A percentile compares a stretch with the other conserved stretches of the same genome.
phyloP scores from a whole-genome alignment of 2,113 vertebrate species.

The Grus americana region DNA sequence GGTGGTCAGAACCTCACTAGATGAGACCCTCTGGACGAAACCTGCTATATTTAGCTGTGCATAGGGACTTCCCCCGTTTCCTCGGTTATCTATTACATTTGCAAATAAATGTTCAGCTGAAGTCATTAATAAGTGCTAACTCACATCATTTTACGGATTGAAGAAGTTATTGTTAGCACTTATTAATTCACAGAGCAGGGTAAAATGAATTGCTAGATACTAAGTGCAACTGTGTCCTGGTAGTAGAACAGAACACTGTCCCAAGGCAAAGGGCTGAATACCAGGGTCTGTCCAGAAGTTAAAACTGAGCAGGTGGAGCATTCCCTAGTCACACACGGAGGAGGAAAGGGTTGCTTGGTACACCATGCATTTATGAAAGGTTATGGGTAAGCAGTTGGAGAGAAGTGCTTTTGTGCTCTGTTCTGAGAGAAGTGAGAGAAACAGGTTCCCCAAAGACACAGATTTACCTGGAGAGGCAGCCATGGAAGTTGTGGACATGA shows the following conservation, averaged over 20 bases:
- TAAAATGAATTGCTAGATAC: not conserved
- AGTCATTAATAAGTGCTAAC: not conserved
- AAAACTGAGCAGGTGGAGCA: not conserved
- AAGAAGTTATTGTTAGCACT: no score
- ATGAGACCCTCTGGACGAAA: not conserved
- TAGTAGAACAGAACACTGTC: not conserved
- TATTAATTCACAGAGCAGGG: not conserved
- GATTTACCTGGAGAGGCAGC: not conserved
- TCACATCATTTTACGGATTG: no score
- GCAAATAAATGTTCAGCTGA: not conserved
- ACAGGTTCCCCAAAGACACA: not conserved
- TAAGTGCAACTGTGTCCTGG: not conserved
- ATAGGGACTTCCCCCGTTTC: not conserved
- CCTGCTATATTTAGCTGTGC: not conserved
- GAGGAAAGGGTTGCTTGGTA: not conserved
- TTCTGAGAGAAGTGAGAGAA: not conserved
- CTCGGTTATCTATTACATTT: not conserved
- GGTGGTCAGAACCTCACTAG: not conserved
- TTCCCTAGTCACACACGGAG: not conserved
- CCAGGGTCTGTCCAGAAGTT: not conserved
- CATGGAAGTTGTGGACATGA: not conserved
- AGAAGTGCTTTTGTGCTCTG: not conserved
- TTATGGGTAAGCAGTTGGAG: not conserved
- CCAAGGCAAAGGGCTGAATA: not conserved
- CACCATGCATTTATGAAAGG: not conserved